phyloP scores from a whole-genome alignment of 2,113 vertebrate genomes.

The Eublepharis macularius region DNA sequence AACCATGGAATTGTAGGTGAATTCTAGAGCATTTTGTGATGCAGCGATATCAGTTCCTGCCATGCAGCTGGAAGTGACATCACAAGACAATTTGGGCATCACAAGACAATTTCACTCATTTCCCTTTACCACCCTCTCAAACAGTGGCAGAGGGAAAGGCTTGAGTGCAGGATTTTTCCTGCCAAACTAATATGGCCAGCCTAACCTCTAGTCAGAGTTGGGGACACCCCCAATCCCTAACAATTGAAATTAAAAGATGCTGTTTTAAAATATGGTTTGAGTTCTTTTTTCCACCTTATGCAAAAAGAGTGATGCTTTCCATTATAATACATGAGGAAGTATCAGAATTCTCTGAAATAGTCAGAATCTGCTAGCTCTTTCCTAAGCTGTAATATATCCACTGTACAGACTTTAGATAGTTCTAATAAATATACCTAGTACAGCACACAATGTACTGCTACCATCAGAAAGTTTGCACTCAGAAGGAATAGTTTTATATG shows the following conservation, averaged over 20 bases:
- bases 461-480: neutral
- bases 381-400: neutral
- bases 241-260: neutral
- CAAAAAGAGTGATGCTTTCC: slow-evolving; percentile 8
- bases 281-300: neutral
- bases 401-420: neutral
- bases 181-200: too few relatives aligned
- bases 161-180: too few relatives aligned
- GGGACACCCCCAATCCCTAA: too few relatives aligned
- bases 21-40: too few relatives aligned
- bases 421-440: neutral
- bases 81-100: too few relatives aligned
- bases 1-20: too few relatives aligned
- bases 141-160: too few relatives aligned
- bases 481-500: slow-evolving; percentile 1
- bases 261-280: neutral
- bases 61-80: too few relatives aligned
- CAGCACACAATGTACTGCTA: neutral
- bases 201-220: too few relatives aligned
- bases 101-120: too few relatives aligned
- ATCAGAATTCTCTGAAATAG: neutral
- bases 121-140: too few relatives aligned
- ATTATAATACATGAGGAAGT: neutral
- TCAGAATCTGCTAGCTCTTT: neutral
- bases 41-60: too few relatives aligned